Evolutionary conservation across 2,888 invertebrate species (phyloP).

Genomic region (Sipha maydis): DNA sequence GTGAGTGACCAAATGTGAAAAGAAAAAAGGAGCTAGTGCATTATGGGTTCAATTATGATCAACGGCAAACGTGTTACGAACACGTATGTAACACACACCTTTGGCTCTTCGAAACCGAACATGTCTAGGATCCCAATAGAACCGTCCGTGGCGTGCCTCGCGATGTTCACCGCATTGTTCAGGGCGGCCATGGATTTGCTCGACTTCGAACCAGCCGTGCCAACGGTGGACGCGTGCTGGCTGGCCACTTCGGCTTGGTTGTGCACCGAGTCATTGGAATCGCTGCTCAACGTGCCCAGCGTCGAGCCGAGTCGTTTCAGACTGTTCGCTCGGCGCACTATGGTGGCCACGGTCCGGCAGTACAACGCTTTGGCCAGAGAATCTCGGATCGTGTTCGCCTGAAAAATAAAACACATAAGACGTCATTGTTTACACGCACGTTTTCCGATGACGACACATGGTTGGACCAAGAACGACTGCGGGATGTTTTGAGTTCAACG

Average conservation of each 20-base stretch:
- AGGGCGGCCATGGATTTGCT: constrained; percentile 88
- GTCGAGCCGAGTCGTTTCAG: constrained; percentile 77
- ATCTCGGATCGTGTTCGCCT: constrained; percentile 88
- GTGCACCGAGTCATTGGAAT: constrained; percentile 91
- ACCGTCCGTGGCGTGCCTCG: constrained; percentile 89
- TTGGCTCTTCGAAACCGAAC: constrained; percentile 95
- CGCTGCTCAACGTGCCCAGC: constrained; percentile 84
- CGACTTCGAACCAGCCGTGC: constrained; percentile 77
- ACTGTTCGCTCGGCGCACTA: constrained; percentile 91
- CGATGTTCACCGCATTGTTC: constrained; percentile 80
- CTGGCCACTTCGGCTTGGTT: constrained; percentile 86
- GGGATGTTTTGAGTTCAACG: too few species aligned
- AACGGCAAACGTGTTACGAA: not conserved
- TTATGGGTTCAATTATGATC: too few species aligned
- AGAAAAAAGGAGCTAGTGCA: too few species aligned
- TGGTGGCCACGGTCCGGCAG: constrained; percentile 93
- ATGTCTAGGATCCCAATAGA: constrained; percentile 96
- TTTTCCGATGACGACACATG: too few species aligned
- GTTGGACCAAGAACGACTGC: too few species aligned
- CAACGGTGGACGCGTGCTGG: constrained; percentile 85
- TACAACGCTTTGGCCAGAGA: constrained; percentile 91
- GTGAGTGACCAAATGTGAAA: too few species aligned
- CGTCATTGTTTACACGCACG: too few species aligned
- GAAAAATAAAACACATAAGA: constrained; percentile 61
- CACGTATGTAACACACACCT: constrained; percentile 68